Conservation (phyloP, 2,113 vertebrate genomes). For the Agapornis roseicollis region DNA sequence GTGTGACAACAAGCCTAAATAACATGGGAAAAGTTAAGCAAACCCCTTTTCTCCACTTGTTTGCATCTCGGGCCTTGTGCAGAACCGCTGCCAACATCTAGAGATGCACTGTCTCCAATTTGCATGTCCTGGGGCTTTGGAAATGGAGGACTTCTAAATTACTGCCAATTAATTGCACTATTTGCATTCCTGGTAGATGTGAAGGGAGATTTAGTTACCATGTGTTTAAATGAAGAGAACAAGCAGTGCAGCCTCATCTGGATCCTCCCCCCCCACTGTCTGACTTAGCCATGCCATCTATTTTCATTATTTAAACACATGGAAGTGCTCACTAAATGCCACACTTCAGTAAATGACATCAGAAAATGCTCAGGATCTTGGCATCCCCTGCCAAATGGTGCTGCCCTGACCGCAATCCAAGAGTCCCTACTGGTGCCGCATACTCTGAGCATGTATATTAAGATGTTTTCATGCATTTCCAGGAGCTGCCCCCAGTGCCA, state of each 20-base stretch:
- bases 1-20: background rate
- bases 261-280: rapidly evolving
- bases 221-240: constrained; percentile 25
- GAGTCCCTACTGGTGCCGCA: background rate
- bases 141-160: constrained; percentile 37
- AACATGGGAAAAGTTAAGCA: background rate
- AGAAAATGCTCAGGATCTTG: background rate
- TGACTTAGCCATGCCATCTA: background rate
- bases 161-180: constrained; percentile 63
- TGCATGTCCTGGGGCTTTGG: background rate
- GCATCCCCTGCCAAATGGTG: background rate
- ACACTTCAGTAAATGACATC: background rate
- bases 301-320: constrained; percentile 39
- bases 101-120: background rate
- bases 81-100: background rate
- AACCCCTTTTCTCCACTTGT: background rate
- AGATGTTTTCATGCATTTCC: background rate
- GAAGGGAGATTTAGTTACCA: constrained; percentile 44
- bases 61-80: background rate
- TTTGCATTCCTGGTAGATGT: constrained; percentile 61
- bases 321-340: background rate
- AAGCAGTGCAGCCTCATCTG: background rate
- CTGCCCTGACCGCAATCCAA: background rate
- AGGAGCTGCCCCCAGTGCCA: background rate
- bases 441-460: background rate